Percentiles rank a stretch among this genome's conserved stretches.
These are phyloP conservation scores for Enteromius fasciolatus DNA, from an alignment of 2,797 vertebrate genomes.

Conservation along the genomic window DNA sequence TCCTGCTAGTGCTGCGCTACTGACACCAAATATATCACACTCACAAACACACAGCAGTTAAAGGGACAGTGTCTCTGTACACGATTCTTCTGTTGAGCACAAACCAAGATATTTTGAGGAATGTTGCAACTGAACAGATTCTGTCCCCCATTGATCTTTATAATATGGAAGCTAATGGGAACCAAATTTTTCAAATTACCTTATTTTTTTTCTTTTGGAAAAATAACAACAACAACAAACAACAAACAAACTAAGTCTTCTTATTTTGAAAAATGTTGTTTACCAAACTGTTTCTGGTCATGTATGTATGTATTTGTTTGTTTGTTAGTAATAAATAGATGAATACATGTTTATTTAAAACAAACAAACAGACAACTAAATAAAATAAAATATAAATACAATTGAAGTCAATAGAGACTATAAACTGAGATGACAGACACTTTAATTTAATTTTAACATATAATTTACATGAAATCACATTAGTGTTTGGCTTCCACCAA, in stretches of 20 bases:
- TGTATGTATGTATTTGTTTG: background rate
- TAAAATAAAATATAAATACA: no score
- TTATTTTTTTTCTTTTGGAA: background rate
- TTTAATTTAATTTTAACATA: background rate
- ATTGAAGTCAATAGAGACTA: background rate
- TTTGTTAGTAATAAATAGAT: background rate
- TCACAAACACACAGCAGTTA: background rate
- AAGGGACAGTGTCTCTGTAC: background rate
- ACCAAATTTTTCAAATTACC: background rate
- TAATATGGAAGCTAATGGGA: background rate
- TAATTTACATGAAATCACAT: background rate
- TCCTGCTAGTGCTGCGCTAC: constrained; percentile 55
- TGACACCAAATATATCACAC: constrained; percentile 49
- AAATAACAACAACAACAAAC: background rate
- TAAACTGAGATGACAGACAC: background rate
- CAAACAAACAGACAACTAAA: no score
- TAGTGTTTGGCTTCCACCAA: background rate
- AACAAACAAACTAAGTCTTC: no score
- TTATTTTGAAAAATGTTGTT: background rate
- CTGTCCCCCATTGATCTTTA: background rate
- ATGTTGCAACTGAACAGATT: background rate
- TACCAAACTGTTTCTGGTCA: background rate
- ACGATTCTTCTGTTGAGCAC: background rate
- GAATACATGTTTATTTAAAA: no score
- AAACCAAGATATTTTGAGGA: background rate